Conservation (phyloP, 2,797 vertebrate species). For the Mus spretus region DNA sequence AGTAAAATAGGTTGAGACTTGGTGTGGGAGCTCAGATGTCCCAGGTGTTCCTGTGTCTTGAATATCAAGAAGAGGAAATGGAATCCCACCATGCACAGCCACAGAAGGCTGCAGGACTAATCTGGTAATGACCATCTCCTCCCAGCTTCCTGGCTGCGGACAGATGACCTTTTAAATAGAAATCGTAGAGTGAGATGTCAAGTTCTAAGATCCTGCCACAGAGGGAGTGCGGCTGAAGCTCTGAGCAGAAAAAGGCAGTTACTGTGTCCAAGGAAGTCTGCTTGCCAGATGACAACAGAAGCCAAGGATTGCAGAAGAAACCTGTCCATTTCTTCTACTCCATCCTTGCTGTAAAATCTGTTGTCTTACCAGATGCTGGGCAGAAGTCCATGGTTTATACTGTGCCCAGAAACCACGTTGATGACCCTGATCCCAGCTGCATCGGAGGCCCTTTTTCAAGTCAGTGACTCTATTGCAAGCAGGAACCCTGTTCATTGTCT, state of each 20-base stretch:
- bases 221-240: neutral
- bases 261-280: neutral
- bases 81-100: accelerated
- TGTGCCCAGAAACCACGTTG: neutral
- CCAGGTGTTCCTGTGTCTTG: neutral
- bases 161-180: conserved; percentile 34
- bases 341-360: neutral
- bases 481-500: neutral
- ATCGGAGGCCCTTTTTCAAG: neutral
- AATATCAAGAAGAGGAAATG: neutral
- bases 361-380: neutral
- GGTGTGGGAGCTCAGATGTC: neutral
- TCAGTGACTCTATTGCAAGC: neutral
- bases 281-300: neutral
- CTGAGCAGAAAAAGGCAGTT: neutral
- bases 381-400: neutral
- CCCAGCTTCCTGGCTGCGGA: neutral
- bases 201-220: neutral
- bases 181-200: neutral
- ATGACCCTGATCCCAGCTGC: neutral
- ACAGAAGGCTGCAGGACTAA: too few relatives aligned
- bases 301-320: neutral
- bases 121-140: neutral
- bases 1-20: neutral
- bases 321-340: conserved; percentile 29